A percentile compares a stretch with the other conserved stretches of the same genome.
These are phyloP conservation scores for Lampris megalopsis DNA, from an alignment of 2,113 vertebrate species.

Conservation along the genomic window DNA sequence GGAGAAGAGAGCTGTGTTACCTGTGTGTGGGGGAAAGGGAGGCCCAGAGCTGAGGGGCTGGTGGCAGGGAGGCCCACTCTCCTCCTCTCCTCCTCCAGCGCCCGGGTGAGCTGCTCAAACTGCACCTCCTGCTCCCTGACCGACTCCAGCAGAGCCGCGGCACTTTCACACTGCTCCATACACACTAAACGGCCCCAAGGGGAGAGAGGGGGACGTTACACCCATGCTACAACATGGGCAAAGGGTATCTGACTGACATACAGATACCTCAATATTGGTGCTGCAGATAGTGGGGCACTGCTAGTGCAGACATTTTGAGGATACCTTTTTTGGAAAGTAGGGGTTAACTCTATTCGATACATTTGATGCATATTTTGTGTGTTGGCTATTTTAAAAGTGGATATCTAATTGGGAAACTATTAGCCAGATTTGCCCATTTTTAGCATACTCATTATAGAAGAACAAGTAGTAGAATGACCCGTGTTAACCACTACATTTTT, in stretches of 20 bases:
- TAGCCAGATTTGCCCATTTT: too few species aligned
- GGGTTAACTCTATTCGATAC: not conserved
- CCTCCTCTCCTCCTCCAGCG: constrained; percentile 98
- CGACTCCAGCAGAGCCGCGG: constrained; percentile 99
- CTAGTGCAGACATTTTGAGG: not conserved
- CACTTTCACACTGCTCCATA: constrained; percentile 95
- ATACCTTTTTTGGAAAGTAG: not conserved
- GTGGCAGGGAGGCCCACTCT: constrained; percentile 92
- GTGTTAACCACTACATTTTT: too few species aligned
- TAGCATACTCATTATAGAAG: too few species aligned
- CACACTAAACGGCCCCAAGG: constrained; percentile 82
- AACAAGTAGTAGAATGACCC: too few species aligned
- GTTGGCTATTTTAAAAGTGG: not conserved
- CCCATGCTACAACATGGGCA: constrained; percentile 15
- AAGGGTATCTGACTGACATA: constrained; percentile 32
- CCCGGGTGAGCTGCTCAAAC: constrained; percentile 99
- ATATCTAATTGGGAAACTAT: not conserved
- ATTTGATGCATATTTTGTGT: not conserved
- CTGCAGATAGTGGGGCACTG: not conserved
- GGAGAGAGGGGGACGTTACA: constrained; percentile 62
- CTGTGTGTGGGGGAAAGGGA: constrained; percentile 94
- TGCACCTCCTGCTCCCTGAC: constrained; percentile 99
- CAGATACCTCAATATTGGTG: constrained; percentile 18
- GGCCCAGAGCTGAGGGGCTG: constrained; percentile 86
- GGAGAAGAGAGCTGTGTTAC: constrained; percentile 92